Conservation (phyloP, 2,888 invertebrate genomes). For the Machimus rusticus region DNA sequence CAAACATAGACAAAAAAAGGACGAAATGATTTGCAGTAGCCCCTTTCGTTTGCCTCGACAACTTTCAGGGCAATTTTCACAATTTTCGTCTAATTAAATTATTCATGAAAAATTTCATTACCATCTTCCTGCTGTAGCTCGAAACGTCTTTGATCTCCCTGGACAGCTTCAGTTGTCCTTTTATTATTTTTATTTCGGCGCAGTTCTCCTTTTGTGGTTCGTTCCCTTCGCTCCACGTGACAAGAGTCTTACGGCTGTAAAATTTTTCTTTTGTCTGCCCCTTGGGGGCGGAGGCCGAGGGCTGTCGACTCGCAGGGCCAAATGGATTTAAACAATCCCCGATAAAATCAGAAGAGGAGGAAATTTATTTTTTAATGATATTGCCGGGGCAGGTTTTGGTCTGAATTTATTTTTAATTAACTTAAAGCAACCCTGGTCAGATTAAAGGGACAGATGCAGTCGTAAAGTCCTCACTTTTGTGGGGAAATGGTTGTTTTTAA, state of each 20-base stretch:
- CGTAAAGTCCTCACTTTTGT: neutral
- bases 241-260: conserved; percentile 9
- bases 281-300: neutral
- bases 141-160: conserved; percentile 24
- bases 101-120: conserved; percentile 42
- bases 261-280: neutral
- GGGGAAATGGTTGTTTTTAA: neutral
- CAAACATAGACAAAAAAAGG: neutral
- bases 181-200: neutral
- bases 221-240: conserved; percentile 11
- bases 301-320: neutral
- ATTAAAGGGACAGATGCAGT: neutral
- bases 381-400: neutral
- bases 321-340: neutral
- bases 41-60: neutral
- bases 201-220: neutral
- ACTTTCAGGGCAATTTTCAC: conserved; percentile 18
- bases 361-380: conserved; percentile 21
- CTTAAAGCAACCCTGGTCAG: neutral
- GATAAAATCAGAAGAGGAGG: conserved; percentile 19
- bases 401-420: conserved; percentile 27
- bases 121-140: conserved; percentile 2
- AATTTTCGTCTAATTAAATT: conserved; percentile 42
- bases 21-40: neutral
- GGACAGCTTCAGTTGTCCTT: conserved; percentile 14